Percentiles rank a stretch among this genome's conserved stretches.
These are phyloP conservation scores for Rhinopomastus cyanomelas DNA, from an alignment of 2,113 vertebrate species.

Conservation along the genomic window DNA sequence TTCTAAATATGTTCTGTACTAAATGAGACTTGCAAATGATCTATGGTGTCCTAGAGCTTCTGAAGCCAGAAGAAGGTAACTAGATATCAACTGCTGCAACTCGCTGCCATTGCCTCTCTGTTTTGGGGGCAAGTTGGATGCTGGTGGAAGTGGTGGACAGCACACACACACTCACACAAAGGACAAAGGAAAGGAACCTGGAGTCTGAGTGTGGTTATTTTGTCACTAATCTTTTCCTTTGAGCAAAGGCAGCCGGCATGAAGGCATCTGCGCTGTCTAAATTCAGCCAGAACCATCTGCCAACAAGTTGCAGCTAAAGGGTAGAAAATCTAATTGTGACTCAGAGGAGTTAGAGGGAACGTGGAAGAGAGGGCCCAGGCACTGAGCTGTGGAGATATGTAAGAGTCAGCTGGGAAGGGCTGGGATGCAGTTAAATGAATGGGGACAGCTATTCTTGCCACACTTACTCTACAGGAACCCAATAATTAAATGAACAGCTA, in stretches of 20 bases:
- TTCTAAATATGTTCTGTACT: neutral
- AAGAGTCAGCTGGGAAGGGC: neutral
- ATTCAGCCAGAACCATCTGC: constrained; percentile 59
- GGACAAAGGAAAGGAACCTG: neutral
- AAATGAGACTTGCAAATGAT: neutral
- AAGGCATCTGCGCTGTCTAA: constrained; percentile 46
- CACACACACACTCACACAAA: neutral
- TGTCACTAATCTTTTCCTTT: neutral
- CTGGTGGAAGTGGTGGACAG: neutral
- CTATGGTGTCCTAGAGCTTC: neutral
- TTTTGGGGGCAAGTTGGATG: neutral
- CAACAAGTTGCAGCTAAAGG: constrained; percentile 31
- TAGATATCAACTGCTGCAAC: neutral
- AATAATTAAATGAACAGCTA: constrained; percentile 54
- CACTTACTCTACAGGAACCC: neutral
- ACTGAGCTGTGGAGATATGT: neutral
- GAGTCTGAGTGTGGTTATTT: neutral
- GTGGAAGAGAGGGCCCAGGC: neutral
- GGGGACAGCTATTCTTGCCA: constrained; percentile 1
- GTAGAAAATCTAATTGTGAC: constrained; percentile 40
- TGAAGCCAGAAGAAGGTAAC: neutral
- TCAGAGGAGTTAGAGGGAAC: constrained; percentile 21
- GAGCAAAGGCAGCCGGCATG: constrained; percentile 7
- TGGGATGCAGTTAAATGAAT: constrained; percentile 42
- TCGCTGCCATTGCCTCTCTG: neutral